Evolutionary conservation across 1,140 invertebrate species (phyloP), one percentile per base, ranked within the genome.

Genomic region (Heterodera schachtii): DNA sequence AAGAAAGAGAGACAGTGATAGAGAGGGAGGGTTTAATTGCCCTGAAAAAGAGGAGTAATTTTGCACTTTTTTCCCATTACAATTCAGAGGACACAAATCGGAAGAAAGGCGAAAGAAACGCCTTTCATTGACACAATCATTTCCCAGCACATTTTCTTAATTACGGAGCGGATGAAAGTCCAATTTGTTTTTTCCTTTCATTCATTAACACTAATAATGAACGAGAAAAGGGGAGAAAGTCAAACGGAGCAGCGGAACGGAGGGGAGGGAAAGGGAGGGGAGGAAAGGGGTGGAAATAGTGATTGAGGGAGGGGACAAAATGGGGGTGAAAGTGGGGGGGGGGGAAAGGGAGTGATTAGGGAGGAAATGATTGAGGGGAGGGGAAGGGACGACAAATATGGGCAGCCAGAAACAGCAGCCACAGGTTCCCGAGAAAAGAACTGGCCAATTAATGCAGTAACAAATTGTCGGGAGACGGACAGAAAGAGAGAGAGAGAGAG

Each of bases 201-300:
- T 31, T 71, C 44, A 71, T 71, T 71, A n/a, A 46, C 16, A 71
- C 31, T 31, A 46, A 71, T 41, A 71, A 71, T 52, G 49, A 52
- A 52, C 49, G 49, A 52, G 44, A 46, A 41, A 16, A 11, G 69
- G 13, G 44, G 69, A 8, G 44, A 71, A 16, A 71, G 69, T 43
- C n/a, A 19, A 70, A n/a, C 8, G 8, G 67, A 19, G 13, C 9
- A 2, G 6, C 49, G 11, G 11, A 52, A 52, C 11, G 6, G 49
- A 11, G 6, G 49, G 2, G 49, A 11, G 49, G 49, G 8, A 31
- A n/a, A 11, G 8, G 0, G 69, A 31, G 69, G 69, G 3, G 57
- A 60, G 11, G 57, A 71, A 16, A 11, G 69, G 21, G 49, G 49
- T 52, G 49, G 49, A 11, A 16, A 16, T 5, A 46, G 69, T 31